These are phyloP conservation scores for Clarias laeviceps DNA, from an alignment of 2,797 vertebrate genomes.

Conservation along the genomic window DNA sequence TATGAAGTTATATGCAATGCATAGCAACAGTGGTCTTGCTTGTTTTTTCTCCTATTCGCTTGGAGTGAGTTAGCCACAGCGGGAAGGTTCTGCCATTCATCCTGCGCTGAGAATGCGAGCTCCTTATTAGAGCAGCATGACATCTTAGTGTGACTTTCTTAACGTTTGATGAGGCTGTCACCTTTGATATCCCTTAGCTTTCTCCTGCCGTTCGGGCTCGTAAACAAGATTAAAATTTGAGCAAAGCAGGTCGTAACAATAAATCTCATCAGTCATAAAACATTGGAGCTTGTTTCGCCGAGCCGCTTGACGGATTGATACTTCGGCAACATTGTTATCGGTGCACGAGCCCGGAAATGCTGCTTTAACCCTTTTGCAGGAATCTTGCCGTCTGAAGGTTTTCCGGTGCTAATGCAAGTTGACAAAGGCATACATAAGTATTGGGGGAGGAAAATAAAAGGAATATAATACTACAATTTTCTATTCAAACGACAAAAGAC, in stretches of 20 bases:
- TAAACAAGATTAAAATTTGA: slow-evolving; percentile 70
- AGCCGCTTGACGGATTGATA: slow-evolving; percentile 38
- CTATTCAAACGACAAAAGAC: too few relatives aligned
- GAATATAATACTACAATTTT: too few relatives aligned
- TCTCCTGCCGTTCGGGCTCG: slow-evolving; percentile 50
- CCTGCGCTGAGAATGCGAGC: slow-evolving; percentile 48
- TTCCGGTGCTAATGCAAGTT: neutral
- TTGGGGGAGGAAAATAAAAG: neutral
- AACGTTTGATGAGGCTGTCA: slow-evolving; percentile 64
- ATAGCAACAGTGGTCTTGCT: neutral
- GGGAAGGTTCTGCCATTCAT: slow-evolving; percentile 32
- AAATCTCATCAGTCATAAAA: slow-evolving; percentile 63
- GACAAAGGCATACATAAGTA: neutral
- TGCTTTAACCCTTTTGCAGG: neutral
- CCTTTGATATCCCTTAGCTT: slow-evolving; percentile 71
- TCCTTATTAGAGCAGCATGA: slow-evolving; percentile 62
- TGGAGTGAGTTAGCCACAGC: neutral
- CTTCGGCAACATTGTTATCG: slow-evolving; percentile 25
- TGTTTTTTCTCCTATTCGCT: neutral
- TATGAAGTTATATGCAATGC: neutral
- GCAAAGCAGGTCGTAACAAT: slow-evolving; percentile 71
- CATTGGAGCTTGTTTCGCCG: slow-evolving; percentile 37
- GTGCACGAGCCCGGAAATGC: neutral
- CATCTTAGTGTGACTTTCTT: slow-evolving; percentile 58
- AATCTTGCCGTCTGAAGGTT: neutral